A percentile compares a stretch with the other conserved stretches of the same genome.
Conservation (phyloP, 2,888 invertebrate genomes). For the Conistra vaccinii region DNA sequence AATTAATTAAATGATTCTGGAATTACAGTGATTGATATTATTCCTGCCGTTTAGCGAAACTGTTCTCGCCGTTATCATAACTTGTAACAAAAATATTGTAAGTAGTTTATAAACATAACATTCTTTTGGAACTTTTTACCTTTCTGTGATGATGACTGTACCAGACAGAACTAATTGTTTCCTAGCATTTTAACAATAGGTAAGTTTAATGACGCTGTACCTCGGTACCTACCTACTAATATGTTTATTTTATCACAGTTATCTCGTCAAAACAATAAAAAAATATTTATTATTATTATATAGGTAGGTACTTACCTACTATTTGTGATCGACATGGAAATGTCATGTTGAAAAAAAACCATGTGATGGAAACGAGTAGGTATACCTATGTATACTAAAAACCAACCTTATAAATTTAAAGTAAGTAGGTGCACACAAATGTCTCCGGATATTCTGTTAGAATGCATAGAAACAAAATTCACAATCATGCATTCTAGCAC, state of each 20-base stretch:
- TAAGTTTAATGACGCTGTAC: slow-evolving; percentile 3
- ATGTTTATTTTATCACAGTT: slow-evolving; percentile 26
- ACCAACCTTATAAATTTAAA: neutral
- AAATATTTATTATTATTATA: neutral
- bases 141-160: slow-evolving; percentile 9
- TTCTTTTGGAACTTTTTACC: neutral
- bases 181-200: slow-evolving; percentile 28
- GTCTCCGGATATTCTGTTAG: neutral
- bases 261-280: slow-evolving; percentile 11
- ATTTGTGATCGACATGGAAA: neutral
- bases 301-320: neutral
- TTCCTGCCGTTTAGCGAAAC: neutral
- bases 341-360: neutral
- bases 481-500: neutral
- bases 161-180: slow-evolving; percentile 30
- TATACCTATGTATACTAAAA: neutral
- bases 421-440: too few relatives aligned
- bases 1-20: neutral
- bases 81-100: neutral
- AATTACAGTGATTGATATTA: neutral
- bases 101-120: neutral
- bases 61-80: neutral
- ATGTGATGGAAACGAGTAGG: too few relatives aligned
- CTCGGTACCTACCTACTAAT: neutral
- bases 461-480: neutral